These are phyloP conservation scores for Meiosimyza decipiens DNA, from an alignment of 2,888 invertebrate genomes.

Conservation along the genomic window DNA sequence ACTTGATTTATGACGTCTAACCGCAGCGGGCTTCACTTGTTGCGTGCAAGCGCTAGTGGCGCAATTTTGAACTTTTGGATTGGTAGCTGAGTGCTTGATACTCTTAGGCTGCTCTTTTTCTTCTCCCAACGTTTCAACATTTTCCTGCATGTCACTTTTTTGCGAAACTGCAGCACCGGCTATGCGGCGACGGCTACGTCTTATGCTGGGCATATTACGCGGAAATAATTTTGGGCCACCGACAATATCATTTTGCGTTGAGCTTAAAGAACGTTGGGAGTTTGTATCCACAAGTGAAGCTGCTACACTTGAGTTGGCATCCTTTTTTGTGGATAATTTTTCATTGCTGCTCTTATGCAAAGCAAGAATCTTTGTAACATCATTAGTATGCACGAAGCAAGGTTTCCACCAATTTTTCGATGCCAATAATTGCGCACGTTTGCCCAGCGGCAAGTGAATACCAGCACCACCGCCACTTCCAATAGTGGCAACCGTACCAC, in stretches of 20 bases:
- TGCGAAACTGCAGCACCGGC: background rate
- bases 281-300: constrained; percentile 41
- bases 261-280: constrained; percentile 47
- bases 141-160: too few species aligned
- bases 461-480: background rate
- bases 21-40: background rate
- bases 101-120: too few species aligned
- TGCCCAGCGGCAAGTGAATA: constrained; percentile 42
- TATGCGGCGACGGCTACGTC: constrained; percentile 55
- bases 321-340: constrained; percentile 28
- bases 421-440: constrained; percentile 50
- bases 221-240: constrained; percentile 58
- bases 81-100: background rate
- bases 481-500: background rate
- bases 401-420: constrained; percentile 89
- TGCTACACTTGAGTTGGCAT: constrained; percentile 35
- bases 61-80: constrained; percentile 12
- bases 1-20: constrained; percentile 46
- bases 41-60: background rate
- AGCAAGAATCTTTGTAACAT: constrained; percentile 80
- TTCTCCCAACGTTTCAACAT: too few species aligned
- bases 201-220: constrained; percentile 64
- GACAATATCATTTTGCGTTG: constrained; percentile 50
- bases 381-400: constrained; percentile 80
- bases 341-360: background rate